Evolutionary conservation across 2,888 invertebrate species (phyloP), one percentile per base, ranked within the genome.

Genomic region (Orgyia antiqua): DNA sequence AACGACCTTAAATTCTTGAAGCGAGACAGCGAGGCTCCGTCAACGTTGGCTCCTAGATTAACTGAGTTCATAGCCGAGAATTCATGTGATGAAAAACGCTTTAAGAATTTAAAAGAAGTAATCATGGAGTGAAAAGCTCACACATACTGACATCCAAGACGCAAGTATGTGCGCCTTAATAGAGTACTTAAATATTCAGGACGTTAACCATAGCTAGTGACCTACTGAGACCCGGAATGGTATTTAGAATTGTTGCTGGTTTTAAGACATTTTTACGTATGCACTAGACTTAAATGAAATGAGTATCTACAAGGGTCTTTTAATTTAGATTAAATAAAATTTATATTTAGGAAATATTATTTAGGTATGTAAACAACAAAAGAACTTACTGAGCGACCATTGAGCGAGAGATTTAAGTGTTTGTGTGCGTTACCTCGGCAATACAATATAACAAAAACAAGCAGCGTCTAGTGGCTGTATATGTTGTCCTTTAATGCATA

Each of bases 181-280:
- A 58, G 73, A 67, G 61, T 73, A 61, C 62, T 84, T 77, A 84
- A 83, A 79, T 73, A 83, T 86, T 80, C 83, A 84, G 80, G 78
- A 77, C 68, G 63, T 51, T 51, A 46, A 51, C 58, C 56, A 50
- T 36, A 39, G 50, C 54, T 66, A 44, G n/a, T 79, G 83, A 79
- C 82, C 79, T 54, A 79, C 59, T 79, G 58, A 40, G 39, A 48
- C 33, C 32, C 45, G 49, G 40, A 41, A 42, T 45, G 42, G 44
- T 49, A 58, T 56, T 60, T 58, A 54, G 43, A 46, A 42, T 42
- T 40, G 42, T 42, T 42, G 39, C 47, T 55, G 13, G 10, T 23
- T 13, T 33, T 49, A 40, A 43, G 44, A 42, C 45, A 37, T 44
- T 48, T 36, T 34, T 39, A 27, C 30, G 25, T 36, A 33, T 26